Conservation (phyloP, 2,888 invertebrate species). For the Acleris sparsana region DNA sequence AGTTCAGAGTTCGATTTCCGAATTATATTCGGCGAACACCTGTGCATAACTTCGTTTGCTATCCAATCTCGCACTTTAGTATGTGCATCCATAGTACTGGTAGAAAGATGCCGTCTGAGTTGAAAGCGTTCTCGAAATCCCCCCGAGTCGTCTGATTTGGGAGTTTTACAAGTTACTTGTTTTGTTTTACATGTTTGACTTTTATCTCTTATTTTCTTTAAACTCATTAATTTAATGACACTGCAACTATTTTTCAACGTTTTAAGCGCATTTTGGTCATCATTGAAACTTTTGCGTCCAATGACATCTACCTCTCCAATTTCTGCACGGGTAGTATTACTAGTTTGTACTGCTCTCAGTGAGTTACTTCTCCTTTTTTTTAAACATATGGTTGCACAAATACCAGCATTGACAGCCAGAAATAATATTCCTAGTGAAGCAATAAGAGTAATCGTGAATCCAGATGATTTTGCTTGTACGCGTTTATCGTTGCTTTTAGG, state of each 20-base stretch:
- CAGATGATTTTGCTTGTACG: conserved; percentile 79
- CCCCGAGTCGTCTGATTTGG: conserved; percentile 81
- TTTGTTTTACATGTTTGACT: conserved; percentile 82
- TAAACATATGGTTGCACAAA: conserved; percentile 87
- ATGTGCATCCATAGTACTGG: conserved; percentile 92
- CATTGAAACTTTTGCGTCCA: conserved; percentile 74
- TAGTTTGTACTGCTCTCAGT: conserved; percentile 74
- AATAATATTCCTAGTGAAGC: conserved; percentile 88
- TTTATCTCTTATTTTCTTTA: conserved; percentile 76
- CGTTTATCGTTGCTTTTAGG: conserved; percentile 47
- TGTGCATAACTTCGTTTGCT: conserved; percentile 89
- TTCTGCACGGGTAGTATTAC: conserved; percentile 78
- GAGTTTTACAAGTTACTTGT: conserved; percentile 81
- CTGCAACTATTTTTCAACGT: conserved; percentile 82
- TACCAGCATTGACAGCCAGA: conserved; percentile 88
- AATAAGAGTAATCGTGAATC: conserved; percentile 85
- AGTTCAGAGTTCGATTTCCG: conserved; percentile 78
- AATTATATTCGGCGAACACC: conserved; percentile 87
- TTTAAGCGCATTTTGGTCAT: conserved; percentile 72
- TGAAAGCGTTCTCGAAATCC: conserved; percentile 85
- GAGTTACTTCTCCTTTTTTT: conserved; percentile 84
- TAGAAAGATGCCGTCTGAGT: conserved; percentile 88
- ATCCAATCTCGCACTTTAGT: conserved; percentile 95
- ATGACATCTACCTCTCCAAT: conserved; percentile 77
- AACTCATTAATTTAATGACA: conserved; percentile 82